Conservation (phyloP, 2,888 invertebrate species). For the Yponomeuta evonymella region DNA sequence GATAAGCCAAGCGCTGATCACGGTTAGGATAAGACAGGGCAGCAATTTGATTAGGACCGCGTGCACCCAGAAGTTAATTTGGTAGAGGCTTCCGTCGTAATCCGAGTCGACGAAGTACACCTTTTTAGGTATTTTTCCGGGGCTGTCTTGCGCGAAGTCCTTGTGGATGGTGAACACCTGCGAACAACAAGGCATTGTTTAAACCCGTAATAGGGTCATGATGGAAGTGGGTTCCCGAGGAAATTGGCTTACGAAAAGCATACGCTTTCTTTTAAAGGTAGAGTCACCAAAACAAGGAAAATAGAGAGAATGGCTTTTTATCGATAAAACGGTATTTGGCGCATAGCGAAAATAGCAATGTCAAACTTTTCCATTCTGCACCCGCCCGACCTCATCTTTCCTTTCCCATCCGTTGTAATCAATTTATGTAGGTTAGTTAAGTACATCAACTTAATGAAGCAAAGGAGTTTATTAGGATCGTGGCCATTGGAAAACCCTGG, state of each 20-base stretch:
- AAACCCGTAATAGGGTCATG: neutral
- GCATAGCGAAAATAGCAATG: no score
- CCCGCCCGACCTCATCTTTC: no score
- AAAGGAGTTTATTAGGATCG: no score
- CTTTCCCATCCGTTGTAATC: no score
- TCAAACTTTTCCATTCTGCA: no score
- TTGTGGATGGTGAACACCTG: constrained; percentile 69
- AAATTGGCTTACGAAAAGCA: neutral
- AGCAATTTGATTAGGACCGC: constrained; percentile 87
- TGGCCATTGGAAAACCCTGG: no score
- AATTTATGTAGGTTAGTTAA: no score
- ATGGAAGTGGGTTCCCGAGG: neutral
- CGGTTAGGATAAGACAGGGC: constrained; percentile 85
- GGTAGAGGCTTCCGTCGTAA: constrained; percentile 77
- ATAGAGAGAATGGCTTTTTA: neutral
- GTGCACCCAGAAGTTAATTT: constrained; percentile 88
- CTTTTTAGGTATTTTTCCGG: constrained; percentile 42
- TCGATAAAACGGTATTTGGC: neutral
- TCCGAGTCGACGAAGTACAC: constrained; percentile 73
- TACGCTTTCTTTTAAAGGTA: neutral
- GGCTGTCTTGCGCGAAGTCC: constrained; percentile 32
- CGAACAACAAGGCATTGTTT: constrained; percentile 24
- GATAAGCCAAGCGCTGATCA: constrained; percentile 83
- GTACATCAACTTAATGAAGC: no score
- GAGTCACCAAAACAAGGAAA: neutral